Percentiles rank a stretch among this genome's conserved stretches.
phyloP scores from a whole-genome alignment of 2,113 vertebrate species.

The Talpa occidentalis region DNA sequence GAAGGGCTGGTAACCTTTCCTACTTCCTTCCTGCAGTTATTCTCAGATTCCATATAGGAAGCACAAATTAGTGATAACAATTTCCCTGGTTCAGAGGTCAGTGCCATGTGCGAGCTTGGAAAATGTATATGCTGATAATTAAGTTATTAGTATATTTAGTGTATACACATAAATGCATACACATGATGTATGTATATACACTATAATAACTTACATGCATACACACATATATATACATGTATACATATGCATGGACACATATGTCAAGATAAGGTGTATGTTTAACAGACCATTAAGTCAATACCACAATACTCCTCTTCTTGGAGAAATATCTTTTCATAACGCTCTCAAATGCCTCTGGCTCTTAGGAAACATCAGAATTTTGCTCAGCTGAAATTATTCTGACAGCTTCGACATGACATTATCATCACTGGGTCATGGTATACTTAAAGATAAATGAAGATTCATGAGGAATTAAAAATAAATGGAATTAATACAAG shows the following conservation, averaged over 20 bases:
- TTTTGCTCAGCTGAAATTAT: constrained; percentile 64
- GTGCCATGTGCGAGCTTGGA: neutral
- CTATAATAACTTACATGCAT: no score
- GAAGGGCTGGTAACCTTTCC: constrained; percentile 28
- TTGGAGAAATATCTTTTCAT: neutral
- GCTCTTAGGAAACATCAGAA: constrained; percentile 17
- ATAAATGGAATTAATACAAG: constrained; percentile 43
- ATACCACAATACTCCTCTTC: neutral
- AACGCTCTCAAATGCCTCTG: constrained; percentile 58
- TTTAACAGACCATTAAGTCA: constrained; percentile 17
- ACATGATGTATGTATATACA: no score
- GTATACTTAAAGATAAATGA: constrained; percentile 60
- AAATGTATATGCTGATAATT: neutral
- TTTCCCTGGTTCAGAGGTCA: constrained; percentile 31
- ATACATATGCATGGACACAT: no score
- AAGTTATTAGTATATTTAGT: no score
- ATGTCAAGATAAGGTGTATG: neutral
- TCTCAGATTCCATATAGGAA: constrained; percentile 57
- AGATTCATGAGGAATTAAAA: constrained; percentile 56
- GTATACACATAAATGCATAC: no score
- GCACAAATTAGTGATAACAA: constrained; percentile 51
- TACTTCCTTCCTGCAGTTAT: constrained; percentile 57
- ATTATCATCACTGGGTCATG: constrained; percentile 56
- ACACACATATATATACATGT: no score
- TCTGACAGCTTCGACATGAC: constrained; percentile 61